Conservation (phyloP, 2,797 vertebrate species). For the Anisognathus igniventris region DNA sequence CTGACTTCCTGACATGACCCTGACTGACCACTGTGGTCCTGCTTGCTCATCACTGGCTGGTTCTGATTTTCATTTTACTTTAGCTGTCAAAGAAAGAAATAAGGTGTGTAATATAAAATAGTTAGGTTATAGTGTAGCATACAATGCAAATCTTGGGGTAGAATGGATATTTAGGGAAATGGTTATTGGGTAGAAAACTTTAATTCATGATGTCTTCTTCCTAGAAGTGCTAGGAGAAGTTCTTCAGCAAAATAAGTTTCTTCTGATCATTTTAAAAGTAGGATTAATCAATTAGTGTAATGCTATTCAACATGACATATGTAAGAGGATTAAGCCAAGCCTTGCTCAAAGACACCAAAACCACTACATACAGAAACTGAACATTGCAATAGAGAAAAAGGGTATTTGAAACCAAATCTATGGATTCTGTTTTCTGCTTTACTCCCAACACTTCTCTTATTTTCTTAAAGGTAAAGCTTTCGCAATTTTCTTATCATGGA, state of each 20-base stretch:
- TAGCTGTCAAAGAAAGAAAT: background rate
- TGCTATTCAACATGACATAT: background rate
- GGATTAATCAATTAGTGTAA: background rate
- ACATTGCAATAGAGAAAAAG: background rate
- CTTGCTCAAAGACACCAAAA: background rate
- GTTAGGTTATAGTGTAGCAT: background rate
- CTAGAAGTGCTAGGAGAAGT: background rate
- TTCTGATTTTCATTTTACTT: background rate
- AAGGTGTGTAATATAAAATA: background rate
- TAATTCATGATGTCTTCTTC: background rate
- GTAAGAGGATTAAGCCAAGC: background rate
- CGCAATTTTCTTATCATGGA: background rate
- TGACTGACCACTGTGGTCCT: background rate
- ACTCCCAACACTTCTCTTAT: background rate
- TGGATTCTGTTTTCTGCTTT: background rate
- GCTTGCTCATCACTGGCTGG: background rate
- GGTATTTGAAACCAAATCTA: background rate
- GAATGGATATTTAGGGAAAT: background rate
- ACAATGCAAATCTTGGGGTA: background rate
- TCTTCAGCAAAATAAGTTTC: background rate
- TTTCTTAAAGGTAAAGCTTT: background rate
- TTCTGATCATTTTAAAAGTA: background rate
- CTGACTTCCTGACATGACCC: background rate
- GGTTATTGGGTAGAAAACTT: background rate
- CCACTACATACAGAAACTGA: background rate